A percentile compares a stretch with the other conserved stretches of the same genome.
Evolutionary conservation across 2,797 vertebrate species (phyloP).

Genomic region (Urocyon cinereoargenteus): DNA sequence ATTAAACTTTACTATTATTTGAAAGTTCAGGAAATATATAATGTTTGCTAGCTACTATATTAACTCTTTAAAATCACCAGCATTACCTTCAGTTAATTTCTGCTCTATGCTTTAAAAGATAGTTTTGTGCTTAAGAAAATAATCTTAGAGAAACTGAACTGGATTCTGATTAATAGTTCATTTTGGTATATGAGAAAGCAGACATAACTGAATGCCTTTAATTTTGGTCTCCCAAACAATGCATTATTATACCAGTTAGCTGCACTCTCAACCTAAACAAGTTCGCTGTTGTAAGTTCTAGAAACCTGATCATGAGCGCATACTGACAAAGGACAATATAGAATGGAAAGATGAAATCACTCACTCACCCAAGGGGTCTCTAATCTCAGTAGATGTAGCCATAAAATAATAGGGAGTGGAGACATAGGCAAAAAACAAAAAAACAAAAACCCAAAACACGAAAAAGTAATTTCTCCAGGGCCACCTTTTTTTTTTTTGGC

Average conservation of each 20-base stretch:
- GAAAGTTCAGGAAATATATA: not conserved
- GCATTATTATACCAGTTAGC: not conserved
- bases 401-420: not conserved
- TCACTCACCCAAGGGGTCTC: not conserved
- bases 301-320: slow-evolving; percentile 9
- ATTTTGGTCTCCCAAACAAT: slow-evolving; percentile 20
- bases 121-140: slow-evolving; percentile 56
- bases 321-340: slow-evolving; percentile 1
- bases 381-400: not conserved
- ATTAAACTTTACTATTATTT: slow-evolving; percentile 11
- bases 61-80: slow-evolving; percentile 41
- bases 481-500: not conserved
- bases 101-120: slow-evolving; percentile 45
- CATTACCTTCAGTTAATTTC: slow-evolving; percentile 23
- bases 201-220: slow-evolving; percentile 47
- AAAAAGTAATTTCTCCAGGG: not conserved
- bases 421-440: not conserved
- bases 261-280: not conserved
- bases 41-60: not conserved
- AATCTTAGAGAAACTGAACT: slow-evolving; percentile 32
- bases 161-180: slow-evolving; percentile 53
- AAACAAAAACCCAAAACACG: not conserved
- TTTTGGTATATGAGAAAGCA: slow-evolving; percentile 58
- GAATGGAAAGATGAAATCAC: slow-evolving; percentile 29
- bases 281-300: slow-evolving; percentile 45